phyloP scores from a whole-genome alignment of 2,113 vertebrate species.

The Thamnaconus septentrionalis region DNA sequence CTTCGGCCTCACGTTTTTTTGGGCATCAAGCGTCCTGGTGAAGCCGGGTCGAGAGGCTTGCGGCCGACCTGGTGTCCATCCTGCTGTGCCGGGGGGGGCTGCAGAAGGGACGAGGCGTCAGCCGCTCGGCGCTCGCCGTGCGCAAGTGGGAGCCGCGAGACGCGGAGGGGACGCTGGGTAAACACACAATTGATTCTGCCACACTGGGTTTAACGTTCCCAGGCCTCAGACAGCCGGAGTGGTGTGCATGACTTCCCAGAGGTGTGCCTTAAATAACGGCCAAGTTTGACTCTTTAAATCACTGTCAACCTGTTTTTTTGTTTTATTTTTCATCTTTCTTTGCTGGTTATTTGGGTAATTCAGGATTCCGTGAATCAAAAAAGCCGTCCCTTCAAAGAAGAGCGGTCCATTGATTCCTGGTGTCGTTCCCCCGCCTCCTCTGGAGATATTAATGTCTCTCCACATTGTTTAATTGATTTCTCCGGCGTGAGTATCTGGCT shows the following conservation, averaged over 20 bases:
- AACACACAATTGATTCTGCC: constrained; percentile 67
- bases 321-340: too few species aligned
- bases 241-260: too few species aligned
- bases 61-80: constrained; percentile 20
- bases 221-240: neutral
- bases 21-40: neutral
- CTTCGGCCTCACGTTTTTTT: constrained; percentile 5
- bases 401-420: constrained; percentile 34
- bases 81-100: constrained; percentile 12
- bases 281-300: too few species aligned
- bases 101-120: constrained; percentile 21
- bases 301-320: too few species aligned
- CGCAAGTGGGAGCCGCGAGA: constrained; percentile 30
- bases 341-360: neutral
- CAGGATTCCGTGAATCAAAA: constrained; percentile 2
- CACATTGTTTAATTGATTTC: constrained; percentile 67
- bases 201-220: constrained; percentile 66
- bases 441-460: constrained; percentile 55
- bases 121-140: constrained; percentile 36
- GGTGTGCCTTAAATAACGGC: too few species aligned
- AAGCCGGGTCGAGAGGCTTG: neutral
- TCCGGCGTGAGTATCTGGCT: constrained; percentile 42
- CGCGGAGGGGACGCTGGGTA: constrained; percentile 39
- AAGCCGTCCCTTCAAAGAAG: constrained; percentile 1
- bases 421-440: constrained; percentile 18